phyloP scores from a whole-genome alignment of 1,140 invertebrate species.

The Asobara japonica region DNA sequence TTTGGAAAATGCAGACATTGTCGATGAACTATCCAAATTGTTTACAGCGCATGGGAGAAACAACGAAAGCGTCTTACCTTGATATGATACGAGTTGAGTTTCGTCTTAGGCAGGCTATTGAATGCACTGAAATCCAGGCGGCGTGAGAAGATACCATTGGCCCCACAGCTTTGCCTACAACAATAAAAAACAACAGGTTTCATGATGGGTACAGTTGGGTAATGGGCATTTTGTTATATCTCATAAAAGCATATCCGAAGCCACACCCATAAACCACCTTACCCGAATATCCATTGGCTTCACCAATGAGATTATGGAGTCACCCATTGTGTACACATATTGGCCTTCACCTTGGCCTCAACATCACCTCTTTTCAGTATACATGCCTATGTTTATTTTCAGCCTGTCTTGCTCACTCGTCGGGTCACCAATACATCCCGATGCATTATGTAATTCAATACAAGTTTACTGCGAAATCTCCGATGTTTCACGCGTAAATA shows the following conservation, averaged over 20 bases:
- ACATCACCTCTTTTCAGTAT: conserved; percentile 6
- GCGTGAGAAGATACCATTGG: conserved; percentile 89
- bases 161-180: conserved; percentile 85
- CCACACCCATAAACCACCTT: no score
- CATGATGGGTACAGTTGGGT: not conserved
- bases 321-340: conserved; percentile 10
- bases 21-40: no score
- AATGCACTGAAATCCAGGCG: conserved; percentile 94
- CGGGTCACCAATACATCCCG: not conserved
- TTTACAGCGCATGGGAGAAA: no score
- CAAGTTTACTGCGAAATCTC: not conserved
- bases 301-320: not conserved
- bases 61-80: conserved; percentile 77
- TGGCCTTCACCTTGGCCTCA: conserved; percentile 42
- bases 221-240: no score
- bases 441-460: conserved; percentile 2
- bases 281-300: not conserved
- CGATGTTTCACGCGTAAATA: no score
- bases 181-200: conserved; percentile 36
- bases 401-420: not conserved
- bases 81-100: conserved; percentile 98
- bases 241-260: no score
- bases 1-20: no score
- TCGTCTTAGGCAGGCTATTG: conserved; percentile 91
- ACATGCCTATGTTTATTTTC: conserved; percentile 4